Conservation (phyloP, 2,888 invertebrate species). For the Xanthorhoe spadicearia region DNA sequence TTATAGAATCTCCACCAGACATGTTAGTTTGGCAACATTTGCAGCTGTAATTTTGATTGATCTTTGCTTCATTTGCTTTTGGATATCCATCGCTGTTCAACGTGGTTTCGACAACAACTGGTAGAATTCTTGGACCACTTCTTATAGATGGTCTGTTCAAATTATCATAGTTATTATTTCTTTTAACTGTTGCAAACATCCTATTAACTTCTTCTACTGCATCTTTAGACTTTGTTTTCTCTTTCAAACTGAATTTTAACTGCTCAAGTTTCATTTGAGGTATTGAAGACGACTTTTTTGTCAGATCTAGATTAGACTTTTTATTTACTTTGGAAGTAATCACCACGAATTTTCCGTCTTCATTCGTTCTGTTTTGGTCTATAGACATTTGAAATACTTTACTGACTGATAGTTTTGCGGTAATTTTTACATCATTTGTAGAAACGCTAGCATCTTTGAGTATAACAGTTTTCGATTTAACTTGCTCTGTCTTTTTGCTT, state of each 20-base stretch:
- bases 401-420: conserved; percentile 51
- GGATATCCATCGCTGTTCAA: conserved; percentile 3
- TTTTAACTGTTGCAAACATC: conserved; percentile 73
- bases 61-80: background rate
- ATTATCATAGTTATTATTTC: conserved; percentile 28
- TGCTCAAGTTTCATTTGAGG: conserved; percentile 80
- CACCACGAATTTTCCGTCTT: conserved; percentile 57
- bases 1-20: conserved; percentile 67
- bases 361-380: conserved; percentile 45
- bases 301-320: conserved; percentile 55
- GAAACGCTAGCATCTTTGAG: conserved; percentile 64
- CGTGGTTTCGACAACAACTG: conserved; percentile 57
- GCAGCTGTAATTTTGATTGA: conserved; percentile 33
- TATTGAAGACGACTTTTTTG: conserved; percentile 75
- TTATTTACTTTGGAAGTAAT: conserved; percentile 59
- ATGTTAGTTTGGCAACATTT: conserved; percentile 60
- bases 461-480: conserved; percentile 50
- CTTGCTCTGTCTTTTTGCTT: conserved; percentile 59
- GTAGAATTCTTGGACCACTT: conserved; percentile 71
- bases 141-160: conserved; percentile 66
- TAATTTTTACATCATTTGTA: conserved; percentile 51
- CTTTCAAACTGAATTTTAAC: conserved; percentile 66
- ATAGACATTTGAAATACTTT: conserved; percentile 64
- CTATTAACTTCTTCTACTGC: conserved; percentile 74
- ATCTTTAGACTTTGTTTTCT: conserved; percentile 68